Base-by-base conservation (phyloP, 2,888 invertebrate genomes). In the Microplitis deprimator region DNA sequence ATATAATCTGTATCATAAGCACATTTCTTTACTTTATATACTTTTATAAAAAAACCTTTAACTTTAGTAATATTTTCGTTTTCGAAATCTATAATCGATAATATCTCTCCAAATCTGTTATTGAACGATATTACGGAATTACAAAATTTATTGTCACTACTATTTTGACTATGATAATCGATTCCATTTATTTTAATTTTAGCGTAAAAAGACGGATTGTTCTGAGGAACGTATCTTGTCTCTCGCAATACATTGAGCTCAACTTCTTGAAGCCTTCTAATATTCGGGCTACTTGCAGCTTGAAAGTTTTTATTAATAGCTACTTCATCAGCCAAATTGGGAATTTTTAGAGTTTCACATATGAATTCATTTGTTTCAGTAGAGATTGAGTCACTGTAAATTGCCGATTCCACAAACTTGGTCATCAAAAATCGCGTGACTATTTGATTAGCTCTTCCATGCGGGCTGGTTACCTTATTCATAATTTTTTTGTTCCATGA, bases 401-500 rank as follows among this genome's bases (percentile, higher is more conserved):
- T 38, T 17, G 38, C 65, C 13, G 29, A 65, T 60, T 72, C 72
- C 4, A 72, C 38, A 64, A 72, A 72, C 38, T 64, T 29, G 3
- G 72, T 62, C 62, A 72, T 72, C n/a, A 62, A 29, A n/a, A 62
- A 72, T 62, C 62, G 72, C 16, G 39, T 62, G n/a, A 38, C 16
- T 17, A 72, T 38, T 72, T 72, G 71, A 39, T 29, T 8, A 17
- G 71, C 4, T 59, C 71, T 71, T 6, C n/a, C 61, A 13, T 72
- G 29, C 17, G 61, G 39, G 39, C 72, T 72, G 2, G 72, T 61
- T 16, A 72, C 62, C 2, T 50, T 20, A 13, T 72, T 64, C 2
- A 20, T 20, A 20, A 20, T 20, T 20, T 20, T 20, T 20, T 20
- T 20, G 20, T 20, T 20, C 20, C 72, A 72, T 29, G 72, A 72